These are phyloP conservation scores for Temnopleurus reevesii DNA, from an alignment of 53 echinoderm and acorn worm species.

Conservation along the genomic window DNA sequence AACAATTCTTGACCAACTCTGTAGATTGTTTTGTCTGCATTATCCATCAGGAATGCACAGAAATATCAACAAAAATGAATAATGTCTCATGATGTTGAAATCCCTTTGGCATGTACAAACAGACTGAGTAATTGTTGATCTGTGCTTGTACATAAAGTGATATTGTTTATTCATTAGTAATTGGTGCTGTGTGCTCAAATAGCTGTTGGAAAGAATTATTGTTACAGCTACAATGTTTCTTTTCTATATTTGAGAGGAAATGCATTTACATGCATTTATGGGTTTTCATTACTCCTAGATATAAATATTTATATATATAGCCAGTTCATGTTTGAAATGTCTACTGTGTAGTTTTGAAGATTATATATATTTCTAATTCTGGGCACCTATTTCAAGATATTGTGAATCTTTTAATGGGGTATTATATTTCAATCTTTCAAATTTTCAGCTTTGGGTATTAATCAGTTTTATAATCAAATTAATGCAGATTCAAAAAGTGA, in stretches of 20 bases:
- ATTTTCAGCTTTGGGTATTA: too few relatives aligned
- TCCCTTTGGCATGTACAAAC: not conserved
- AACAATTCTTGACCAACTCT: too few relatives aligned
- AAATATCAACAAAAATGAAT: too few relatives aligned
- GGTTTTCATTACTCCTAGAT: constrained; percentile 26
- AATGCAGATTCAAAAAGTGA: too few relatives aligned
- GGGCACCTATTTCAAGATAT: not conserved
- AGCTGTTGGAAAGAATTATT: not conserved
- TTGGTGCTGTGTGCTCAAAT: constrained; percentile 43
- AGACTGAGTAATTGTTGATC: not conserved
- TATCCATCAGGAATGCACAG: too few relatives aligned
- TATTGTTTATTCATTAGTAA: constrained; percentile 42
- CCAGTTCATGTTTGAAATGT: not conserved
- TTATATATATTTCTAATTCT: not conserved
- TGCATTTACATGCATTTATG: not conserved
- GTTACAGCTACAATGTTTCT: constrained; percentile 1
- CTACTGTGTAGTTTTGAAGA: not conserved
- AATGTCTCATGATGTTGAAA: too few relatives aligned
- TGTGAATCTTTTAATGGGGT: too few relatives aligned
- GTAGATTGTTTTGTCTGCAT: too few relatives aligned
- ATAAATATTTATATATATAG: not conserved
- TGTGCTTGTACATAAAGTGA: constrained; percentile 33
- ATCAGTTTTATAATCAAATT: too few relatives aligned
- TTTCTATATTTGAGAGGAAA: not conserved
- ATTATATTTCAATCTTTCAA: too few relatives aligned